Percentiles rank a stretch among this genome's conserved stretches.
phyloP scores from a whole-genome alignment of 2,113 vertebrate species.

The Cervus canadensis region DNA sequence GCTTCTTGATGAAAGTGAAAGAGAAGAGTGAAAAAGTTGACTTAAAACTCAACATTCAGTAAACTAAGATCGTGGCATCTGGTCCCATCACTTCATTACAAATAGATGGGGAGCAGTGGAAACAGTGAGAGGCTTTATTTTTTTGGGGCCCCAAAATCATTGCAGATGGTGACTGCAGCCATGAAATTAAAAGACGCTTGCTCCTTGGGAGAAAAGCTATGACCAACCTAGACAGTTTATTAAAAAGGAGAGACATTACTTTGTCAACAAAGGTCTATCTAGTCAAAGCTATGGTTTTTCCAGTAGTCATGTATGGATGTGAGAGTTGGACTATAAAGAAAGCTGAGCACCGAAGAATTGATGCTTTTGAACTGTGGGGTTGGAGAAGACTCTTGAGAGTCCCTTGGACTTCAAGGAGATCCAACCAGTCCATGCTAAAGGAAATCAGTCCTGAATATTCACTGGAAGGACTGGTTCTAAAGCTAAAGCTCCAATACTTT shows the following conservation, averaged over 20 bases:
- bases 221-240: background rate
- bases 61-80: background rate
- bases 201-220: no score
- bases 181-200: no score
- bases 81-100: background rate
- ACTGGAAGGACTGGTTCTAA: background rate
- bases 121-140: background rate
- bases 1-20: background rate
- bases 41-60: background rate
- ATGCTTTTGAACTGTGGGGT: background rate
- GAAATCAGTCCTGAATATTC: background rate
- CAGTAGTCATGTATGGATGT: background rate
- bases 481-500: background rate
- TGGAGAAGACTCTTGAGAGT: background rate
- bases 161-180: no score
- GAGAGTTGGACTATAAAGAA: background rate
- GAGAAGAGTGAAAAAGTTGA: background rate
- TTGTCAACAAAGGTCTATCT: background rate
- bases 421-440: background rate
- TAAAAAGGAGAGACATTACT: background rate
- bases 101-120: background rate
- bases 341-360: background rate
- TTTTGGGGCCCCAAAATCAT: fast-evolving
- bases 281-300: background rate
- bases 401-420: background rate